phyloP scores from a whole-genome alignment of 2,113 vertebrate species.

The Lanius collurio region DNA sequence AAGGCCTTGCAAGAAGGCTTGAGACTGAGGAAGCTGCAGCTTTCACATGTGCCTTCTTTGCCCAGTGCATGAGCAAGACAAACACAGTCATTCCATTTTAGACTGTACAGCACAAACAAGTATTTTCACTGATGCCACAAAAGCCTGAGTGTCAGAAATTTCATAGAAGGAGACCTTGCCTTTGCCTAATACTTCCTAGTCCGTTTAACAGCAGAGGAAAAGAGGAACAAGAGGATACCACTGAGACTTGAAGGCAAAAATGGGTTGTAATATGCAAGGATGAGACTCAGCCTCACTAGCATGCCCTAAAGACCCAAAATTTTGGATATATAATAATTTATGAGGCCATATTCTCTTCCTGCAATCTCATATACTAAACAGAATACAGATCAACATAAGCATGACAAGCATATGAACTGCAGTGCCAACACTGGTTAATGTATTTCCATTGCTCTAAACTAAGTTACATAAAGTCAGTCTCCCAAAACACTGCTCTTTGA shows the following conservation, averaged over 20 bases:
- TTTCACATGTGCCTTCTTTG: background rate
- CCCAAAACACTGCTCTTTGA: background rate
- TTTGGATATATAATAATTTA: rapidly evolving
- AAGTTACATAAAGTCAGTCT: background rate
- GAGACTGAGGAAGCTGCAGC: background rate
- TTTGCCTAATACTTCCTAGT: background rate
- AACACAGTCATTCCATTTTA: background rate
- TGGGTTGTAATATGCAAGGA: background rate
- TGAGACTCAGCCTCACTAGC: background rate
- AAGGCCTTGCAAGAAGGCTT: background rate
- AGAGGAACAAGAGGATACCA: background rate
- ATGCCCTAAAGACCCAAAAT: background rate
- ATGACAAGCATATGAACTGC: background rate
- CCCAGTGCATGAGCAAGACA: background rate
- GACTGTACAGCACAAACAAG: background rate
- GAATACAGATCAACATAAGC: background rate
- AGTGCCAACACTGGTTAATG: background rate
- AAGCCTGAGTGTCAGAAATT: background rate
- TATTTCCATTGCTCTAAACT: background rate
- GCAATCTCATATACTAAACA: background rate
- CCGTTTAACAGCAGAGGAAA: background rate
- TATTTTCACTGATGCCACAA: background rate
- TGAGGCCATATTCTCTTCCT: background rate
- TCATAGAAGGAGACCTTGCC: background rate
- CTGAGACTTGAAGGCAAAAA: background rate